Evolutionary conservation across 1,140 invertebrate genomes (phyloP).

Genomic region (Heliconius eleuchia): DNA sequence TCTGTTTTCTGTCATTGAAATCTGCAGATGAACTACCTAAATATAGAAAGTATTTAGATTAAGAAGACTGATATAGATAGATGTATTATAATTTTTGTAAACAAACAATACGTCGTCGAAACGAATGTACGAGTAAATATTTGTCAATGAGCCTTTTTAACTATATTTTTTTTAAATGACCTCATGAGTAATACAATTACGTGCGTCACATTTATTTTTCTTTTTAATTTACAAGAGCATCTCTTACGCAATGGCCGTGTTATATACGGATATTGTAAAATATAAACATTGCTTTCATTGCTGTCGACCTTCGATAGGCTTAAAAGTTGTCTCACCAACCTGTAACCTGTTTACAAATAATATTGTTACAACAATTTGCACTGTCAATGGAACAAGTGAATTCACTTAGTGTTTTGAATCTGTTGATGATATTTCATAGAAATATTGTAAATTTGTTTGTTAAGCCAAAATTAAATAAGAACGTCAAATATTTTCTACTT

Average conservation of each 20-base stretch:
- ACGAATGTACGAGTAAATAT: background rate
- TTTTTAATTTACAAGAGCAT: constrained; percentile 22
- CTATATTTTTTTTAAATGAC: background rate
- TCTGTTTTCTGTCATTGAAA: too few relatives aligned
- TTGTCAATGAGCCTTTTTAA: constrained; percentile 1
- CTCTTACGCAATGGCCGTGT: constrained; percentile 22
- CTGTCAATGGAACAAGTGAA: constrained; percentile 22
- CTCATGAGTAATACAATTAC: background rate
- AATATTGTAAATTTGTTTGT: background rate
- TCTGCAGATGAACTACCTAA: too few relatives aligned
- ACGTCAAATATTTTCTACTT: too few relatives aligned
- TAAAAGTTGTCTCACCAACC: constrained; percentile 48
- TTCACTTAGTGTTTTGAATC: constrained; percentile 22
- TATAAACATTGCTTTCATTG: constrained; percentile 36
- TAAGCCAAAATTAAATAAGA: background rate
- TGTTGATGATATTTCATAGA: background rate
- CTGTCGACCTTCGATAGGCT: constrained; percentile 47
- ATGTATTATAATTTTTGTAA: too few relatives aligned
- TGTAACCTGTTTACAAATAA: constrained; percentile 35
- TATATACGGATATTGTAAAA: constrained; percentile 28
- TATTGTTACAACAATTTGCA: constrained; percentile 30
- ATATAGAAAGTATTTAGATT: too few relatives aligned
- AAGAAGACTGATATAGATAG: too few relatives aligned
- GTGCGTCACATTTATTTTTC: background rate
- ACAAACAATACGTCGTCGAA: too few relatives aligned